Percentiles rank a stretch among this genome's conserved stretches.
phyloP scores from a whole-genome alignment of 35 echinoderm and acorn worm genomes.

The Ophiothrix spiculata region DNA sequence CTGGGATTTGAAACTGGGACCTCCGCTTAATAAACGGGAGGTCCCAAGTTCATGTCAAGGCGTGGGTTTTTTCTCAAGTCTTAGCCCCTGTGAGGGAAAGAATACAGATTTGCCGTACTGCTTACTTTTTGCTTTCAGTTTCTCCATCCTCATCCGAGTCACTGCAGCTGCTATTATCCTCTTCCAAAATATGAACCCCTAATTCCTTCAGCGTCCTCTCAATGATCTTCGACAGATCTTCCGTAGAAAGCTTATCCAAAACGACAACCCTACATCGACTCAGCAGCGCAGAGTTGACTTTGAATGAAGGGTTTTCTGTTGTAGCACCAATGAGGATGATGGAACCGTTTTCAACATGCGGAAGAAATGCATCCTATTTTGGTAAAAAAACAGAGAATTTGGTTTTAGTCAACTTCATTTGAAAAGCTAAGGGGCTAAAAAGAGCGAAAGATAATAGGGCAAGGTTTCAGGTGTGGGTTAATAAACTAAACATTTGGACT shows the following conservation, averaged over 20 bases:
- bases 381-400: background rate
- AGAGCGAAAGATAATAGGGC: too few relatives aligned
- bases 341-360: slow-evolving; percentile 90
- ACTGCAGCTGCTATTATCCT: background rate
- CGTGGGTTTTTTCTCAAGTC: too few relatives aligned
- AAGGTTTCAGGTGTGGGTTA: too few relatives aligned
- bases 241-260: slow-evolving; percentile 67
- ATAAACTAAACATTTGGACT: too few relatives aligned
- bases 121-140: too few relatives aligned
- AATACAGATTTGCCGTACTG: too few relatives aligned
- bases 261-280: slow-evolving; percentile 89
- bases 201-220: slow-evolving; percentile 41
- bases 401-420: too few relatives aligned
- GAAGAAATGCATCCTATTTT: slow-evolving; percentile 86
- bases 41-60: too few relatives aligned
- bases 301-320: slow-evolving; percentile 95
- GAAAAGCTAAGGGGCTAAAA: too few relatives aligned
- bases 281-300: slow-evolving; percentile 84
- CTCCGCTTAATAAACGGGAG: too few relatives aligned
- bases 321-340: slow-evolving; percentile 99
- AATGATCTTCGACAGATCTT: slow-evolving; percentile 59
- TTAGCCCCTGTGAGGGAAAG: too few relatives aligned
- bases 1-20: too few relatives aligned
- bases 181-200: slow-evolving; percentile 34
- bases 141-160: background rate